Evolutionary conservation across 2,888 invertebrate genomes (phyloP).

Genomic region (Agonum fuliginosum): DNA sequence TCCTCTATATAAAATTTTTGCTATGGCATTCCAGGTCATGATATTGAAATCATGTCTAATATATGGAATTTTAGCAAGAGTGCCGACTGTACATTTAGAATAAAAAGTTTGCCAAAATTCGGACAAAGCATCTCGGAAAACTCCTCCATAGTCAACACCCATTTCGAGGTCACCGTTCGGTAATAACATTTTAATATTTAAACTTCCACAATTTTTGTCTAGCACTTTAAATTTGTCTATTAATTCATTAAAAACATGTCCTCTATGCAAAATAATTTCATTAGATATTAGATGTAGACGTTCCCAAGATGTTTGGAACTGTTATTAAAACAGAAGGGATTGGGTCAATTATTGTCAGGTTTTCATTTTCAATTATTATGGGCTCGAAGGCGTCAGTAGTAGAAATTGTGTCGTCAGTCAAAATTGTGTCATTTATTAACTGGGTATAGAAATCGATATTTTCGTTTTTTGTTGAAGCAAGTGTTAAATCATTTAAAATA

Average conservation of each 20-base stretch:
- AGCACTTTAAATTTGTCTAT: not conserved
- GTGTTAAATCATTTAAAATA: too few relatives aligned
- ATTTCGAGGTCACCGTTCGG: not conserved
- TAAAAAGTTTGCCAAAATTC: not conserved
- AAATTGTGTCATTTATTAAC: not conserved
- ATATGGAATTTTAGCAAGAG: not conserved
- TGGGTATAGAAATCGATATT: not conserved
- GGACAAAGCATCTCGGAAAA: not conserved
- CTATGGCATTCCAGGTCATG: too few relatives aligned
- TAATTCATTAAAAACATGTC: constrained; percentile 1
- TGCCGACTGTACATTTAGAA: not conserved
- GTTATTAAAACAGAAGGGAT: not conserved
- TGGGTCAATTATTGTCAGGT: too few relatives aligned
- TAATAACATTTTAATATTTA: constrained; percentile 3
- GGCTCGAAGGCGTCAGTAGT: too few relatives aligned
- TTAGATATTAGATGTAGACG: too few relatives aligned
- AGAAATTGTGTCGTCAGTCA: not conserved
- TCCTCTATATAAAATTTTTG: too few relatives aligned
- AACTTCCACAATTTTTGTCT: not conserved
- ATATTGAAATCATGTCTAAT: constrained; percentile 7
- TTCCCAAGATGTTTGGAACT: too few relatives aligned
- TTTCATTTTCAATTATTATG: too few relatives aligned
- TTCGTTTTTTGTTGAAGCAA: too few relatives aligned
- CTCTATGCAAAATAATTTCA: not conserved
- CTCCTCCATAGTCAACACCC: not conserved